Evolutionary conservation across 2,888 invertebrate genomes (phyloP), one percentile per base, ranked within the genome.

Genomic region (Blastobasis lacticolella): DNA sequence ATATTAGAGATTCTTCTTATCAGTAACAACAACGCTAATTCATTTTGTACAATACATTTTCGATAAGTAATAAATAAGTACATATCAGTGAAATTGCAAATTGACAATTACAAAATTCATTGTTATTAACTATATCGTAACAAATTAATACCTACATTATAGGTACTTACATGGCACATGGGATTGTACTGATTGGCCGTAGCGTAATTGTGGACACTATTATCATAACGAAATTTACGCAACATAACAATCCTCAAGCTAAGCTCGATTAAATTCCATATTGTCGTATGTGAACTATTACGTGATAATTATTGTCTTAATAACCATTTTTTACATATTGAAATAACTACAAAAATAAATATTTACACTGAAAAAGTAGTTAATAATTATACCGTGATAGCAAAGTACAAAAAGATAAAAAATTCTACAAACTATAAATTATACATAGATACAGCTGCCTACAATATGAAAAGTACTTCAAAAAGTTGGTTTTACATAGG

Each of bases 301-400:
- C 77, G 78, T 77, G 72, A 74, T 81, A 81, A 73, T 87, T 87
- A 87, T 87, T 87, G 87, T 87, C 87, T 81, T 75, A 77, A 75
- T 67, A 50, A 37, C 42, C 49, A 40, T 50, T 50, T 42, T 40
- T 50, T 23, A 23, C 23, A 23, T 23, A 23, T 23, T 23, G 23
- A 23, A 23, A 23, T 23, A 23, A 23, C 23, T 23, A 23, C 23
- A 23, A 23, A 23, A 23, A 23, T 23, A 64, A 58, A 60, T 54
- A 60, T n/a, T 51, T 43, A 23, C 23, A 23, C 23, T 23, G 23
- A 23, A 23, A 23, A 23, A 23, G 23, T 23, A 23, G 23, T 23
- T 23, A 23, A 23, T 23, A 23, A 23, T 23, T 2, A 23, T 23
- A 44, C 57, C 38, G 45, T 48, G 53, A 44, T 49, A 53, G 48